Evolutionary conservation across 2,797 vertebrate species (phyloP), one percentile per base, ranked within the genome.

Genomic region (Thaleichthys pacificus): DNA sequence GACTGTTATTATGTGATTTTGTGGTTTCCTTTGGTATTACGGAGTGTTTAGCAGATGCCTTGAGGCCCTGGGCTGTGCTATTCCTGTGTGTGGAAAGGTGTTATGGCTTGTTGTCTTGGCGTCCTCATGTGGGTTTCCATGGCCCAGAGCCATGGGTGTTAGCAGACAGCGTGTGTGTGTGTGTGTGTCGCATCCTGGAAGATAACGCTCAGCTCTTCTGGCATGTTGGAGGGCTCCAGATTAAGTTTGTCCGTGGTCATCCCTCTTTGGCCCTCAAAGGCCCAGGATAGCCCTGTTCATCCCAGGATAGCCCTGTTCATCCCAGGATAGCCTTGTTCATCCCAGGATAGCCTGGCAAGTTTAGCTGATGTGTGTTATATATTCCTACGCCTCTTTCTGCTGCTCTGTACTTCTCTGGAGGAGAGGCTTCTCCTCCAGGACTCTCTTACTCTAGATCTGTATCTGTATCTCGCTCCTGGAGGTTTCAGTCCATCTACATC

Each of bases 31-130:
- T 54, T 54, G 51, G 51, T 8, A 54, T 54, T 4, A n/a, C 6
- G 51, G 51, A 54, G 51, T 17, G 51, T n/a, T 54, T 19, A 17
- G 51, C 5, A 17, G 51, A 54, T 54, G 3, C 14, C 14, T n/a
- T 54, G 51, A 54, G 19, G 51, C 51, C 51, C 51, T 54, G 19
- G 17, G 51, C 51, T 54, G 51, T 54, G 15, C 4, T 54, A 8
- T 54, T 54, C 51, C 51, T 54, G 51, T 54, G 51, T 54, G 51
- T 54, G 51, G 51, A 54, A 35, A 54, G 51, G 51, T 54, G 51
- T 54, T 54, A 54, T n/a, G 14, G 14, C 51, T 54, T 54, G 51
- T 54, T 54, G 19, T n/a, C 19, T 54, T n/a, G 51, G 51, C 51
- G 51, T 54, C 51, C 19, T n/a, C 17, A 54, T 54, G 51, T 17